Conservation (phyloP, 2,888 invertebrate genomes). For the Thymelicus acteon region DNA sequence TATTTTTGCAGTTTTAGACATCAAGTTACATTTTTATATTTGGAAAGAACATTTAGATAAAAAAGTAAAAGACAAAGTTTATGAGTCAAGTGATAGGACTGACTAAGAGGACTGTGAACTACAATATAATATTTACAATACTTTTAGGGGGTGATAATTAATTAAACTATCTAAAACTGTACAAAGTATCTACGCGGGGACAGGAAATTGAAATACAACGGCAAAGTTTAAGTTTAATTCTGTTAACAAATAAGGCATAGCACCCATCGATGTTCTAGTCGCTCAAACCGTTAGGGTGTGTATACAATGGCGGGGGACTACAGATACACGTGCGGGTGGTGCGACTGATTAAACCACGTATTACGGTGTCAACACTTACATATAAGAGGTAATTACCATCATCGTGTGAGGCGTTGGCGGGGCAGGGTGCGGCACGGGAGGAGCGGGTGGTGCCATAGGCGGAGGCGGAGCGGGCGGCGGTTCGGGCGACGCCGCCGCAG, state of each 20-base stretch:
- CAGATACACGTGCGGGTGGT: conserved; percentile 70
- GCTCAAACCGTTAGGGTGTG: conserved; percentile 32
- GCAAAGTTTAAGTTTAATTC: background rate
- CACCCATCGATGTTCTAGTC: conserved; percentile 14
- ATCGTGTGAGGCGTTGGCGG: conserved; percentile 80
- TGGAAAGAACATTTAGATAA: conserved; percentile 7
- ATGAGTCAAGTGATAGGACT: conserved; percentile 28
- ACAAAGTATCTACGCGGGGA: conserved; percentile 24
- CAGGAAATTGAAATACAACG: conserved; percentile 23
- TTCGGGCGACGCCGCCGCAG: conserved; percentile 84
- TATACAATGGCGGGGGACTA: conserved; percentile 32
- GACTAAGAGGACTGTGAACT: conserved; percentile 31
- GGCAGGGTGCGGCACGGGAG: conserved; percentile 66
- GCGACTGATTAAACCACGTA: conserved; percentile 81
- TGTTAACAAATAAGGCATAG: conserved; percentile 8
- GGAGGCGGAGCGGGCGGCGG: conserved; percentile 86
- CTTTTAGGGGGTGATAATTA: conserved; percentile 16
- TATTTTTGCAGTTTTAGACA: conserved; percentile 1
- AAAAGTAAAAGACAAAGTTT: conserved; percentile 17
- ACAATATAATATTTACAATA: conserved; percentile 12
- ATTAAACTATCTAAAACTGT: conserved; percentile 21
- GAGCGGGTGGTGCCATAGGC: conserved; percentile 67
- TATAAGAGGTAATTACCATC: conserved; percentile 85
- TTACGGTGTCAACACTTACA: conserved; percentile 85
- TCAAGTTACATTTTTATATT: conserved; percentile 2